phyloP scores from a whole-genome alignment of 2,888 invertebrate genomes.

The Metallyticus violacea region DNA sequence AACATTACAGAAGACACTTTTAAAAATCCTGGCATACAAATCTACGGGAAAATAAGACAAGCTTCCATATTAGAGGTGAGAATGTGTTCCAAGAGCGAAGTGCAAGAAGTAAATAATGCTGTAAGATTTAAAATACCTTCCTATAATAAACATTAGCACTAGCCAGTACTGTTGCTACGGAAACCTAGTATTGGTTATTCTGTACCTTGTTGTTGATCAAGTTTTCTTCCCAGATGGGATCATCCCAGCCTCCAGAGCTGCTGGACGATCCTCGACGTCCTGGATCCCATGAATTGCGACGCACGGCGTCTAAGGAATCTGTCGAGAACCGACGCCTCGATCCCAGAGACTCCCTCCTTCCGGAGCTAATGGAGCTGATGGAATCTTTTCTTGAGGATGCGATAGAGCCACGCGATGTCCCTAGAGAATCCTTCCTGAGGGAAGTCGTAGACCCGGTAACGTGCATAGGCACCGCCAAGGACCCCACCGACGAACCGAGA shows the following conservation, averaged over 20 bases:
- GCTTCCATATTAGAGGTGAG: too few relatives aligned
- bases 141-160: too few relatives aligned
- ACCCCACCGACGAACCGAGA: conserved; percentile 8
- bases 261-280: conserved; percentile 62
- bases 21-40: too few relatives aligned
- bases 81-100: too few relatives aligned
- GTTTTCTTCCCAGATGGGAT: conserved; percentile 58
- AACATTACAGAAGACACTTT: too few relatives aligned
- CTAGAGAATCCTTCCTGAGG: conserved; percentile 40
- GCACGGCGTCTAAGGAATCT: conserved; percentile 66
- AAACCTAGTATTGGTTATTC: too few relatives aligned
- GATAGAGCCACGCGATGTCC: conserved; percentile 30
- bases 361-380: conserved; percentile 13
- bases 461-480: conserved; percentile 42
- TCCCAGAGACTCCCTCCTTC: conserved; percentile 24
- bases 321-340: conserved; percentile 56
- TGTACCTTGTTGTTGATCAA: neutral
- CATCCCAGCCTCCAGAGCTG: conserved; percentile 57
- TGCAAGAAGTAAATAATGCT: too few relatives aligned
- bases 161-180: too few relatives aligned
- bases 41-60: too few relatives aligned
- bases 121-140: too few relatives aligned
- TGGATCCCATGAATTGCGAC: conserved; percentile 68
- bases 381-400: conserved; percentile 25
- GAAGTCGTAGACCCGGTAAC: conserved; percentile 41